Evolutionary conservation across 2,797 vertebrate species (phyloP), one percentile per base, ranked within the genome.

Genomic region (Lutjanus campechanus): DNA sequence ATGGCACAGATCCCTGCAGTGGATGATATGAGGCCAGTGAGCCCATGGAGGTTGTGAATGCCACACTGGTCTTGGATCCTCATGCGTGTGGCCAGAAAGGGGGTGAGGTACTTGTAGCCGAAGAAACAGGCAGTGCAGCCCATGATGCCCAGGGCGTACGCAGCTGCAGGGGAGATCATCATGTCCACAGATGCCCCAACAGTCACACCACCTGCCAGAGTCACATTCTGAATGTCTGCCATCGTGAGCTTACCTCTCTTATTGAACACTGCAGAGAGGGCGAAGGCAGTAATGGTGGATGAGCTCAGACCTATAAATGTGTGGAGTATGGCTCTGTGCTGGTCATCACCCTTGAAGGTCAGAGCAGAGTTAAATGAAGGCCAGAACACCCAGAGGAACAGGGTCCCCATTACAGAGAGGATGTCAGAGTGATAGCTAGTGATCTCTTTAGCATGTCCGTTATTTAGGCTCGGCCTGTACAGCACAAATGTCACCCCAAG

Each of bases 381-480:
- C 96, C 96, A 97, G 89, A 97, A 97, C 40, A 96, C 95, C 96
- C 96, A 97, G 29, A 97, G 96, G 71, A 96, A 95, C 70, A 96
- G 85, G 0, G 85, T 95, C 3, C 96, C 96, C 78, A 96, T 62
- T 1, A 97, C 82, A 16, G 94, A 95, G 46, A 95, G 74, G 53
- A 96, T 92, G 87, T 97, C 95, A 0, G 96, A 96, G 11, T 84
- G 73, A 41, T 93, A 88, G 20, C 93, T 93, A 0, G 96, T 94
- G 4, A 19, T 82, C 66, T 95, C 95, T 83, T 96, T 96, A 9
- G 85, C 56, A 25, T 96, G 95, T 17, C 81, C 86, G 0, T 76
- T 22, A 9, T 53, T 85, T 67, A 87, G 66, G 0, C 13, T 53
- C 0, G 92, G 89, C 4, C 94, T 84, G 12, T 96, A 96, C 17